phyloP scores from a whole-genome alignment of 2,113 vertebrate genomes.

The Albula glossodonta region DNA sequence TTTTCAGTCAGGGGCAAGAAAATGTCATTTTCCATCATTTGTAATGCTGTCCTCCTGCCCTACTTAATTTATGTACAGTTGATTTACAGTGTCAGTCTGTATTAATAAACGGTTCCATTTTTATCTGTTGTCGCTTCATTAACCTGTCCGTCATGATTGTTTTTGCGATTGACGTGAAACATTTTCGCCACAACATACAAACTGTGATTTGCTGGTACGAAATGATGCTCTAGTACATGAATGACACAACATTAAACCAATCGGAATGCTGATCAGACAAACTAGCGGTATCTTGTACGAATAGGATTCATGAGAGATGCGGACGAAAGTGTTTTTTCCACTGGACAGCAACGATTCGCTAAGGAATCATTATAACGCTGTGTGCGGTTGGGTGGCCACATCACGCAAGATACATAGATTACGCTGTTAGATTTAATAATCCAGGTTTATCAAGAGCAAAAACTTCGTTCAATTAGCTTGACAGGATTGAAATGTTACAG shows the following conservation, averaged over 20 bases:
- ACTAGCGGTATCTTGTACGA: background rate
- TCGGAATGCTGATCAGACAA: background rate
- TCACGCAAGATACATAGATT: too few species aligned
- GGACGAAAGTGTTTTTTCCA: background rate
- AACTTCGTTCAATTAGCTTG: slow-evolving; percentile 42
- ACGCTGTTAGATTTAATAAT: background rate
- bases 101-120: too few species aligned
- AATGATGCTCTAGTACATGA: background rate
- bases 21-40: too few species aligned
- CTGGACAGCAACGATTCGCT: background rate
- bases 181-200: background rate
- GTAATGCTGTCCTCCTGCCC: too few species aligned
- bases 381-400: background rate
- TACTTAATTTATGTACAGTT: too few species aligned
- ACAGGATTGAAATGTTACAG: slow-evolving; percentile 74
- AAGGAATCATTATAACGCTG: background rate
- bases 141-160: background rate
- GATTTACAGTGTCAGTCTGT: too few species aligned
- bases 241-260: background rate
- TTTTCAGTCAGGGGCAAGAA: too few species aligned
- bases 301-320: slow-evolving; percentile 6
- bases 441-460: background rate
- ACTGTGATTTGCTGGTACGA: background rate
- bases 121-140: background rate
- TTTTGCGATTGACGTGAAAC: background rate